Conservation (phyloP, 2,113 vertebrate genomes). For the Noctilio leporinus region DNA sequence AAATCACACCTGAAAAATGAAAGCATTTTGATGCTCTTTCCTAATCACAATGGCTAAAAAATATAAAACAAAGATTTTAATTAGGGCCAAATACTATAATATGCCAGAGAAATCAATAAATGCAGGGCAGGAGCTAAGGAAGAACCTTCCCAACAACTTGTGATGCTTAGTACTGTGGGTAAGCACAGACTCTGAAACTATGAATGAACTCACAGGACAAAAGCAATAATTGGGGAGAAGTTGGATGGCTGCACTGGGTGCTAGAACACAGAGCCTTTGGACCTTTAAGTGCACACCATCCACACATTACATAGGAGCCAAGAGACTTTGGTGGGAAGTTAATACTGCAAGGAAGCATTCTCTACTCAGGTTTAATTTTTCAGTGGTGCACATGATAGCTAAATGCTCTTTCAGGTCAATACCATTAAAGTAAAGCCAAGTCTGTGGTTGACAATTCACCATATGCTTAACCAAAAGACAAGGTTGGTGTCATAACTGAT, state of each 20-base stretch:
- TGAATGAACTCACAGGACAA: not conserved
- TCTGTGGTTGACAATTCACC: not conserved
- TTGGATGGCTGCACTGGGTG: too few relatives aligned
- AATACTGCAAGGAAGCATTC: not conserved
- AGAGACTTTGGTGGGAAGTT: not conserved
- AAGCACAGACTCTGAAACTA: not conserved
- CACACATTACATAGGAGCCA: not conserved
- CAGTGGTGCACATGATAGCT: not conserved
- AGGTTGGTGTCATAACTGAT: not conserved
- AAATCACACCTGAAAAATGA: not conserved
- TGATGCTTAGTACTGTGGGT: not conserved
- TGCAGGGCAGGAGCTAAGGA: fast-evolving
- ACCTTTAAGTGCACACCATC: not conserved
- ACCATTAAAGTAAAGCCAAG: not conserved
- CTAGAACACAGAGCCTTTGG: not conserved
- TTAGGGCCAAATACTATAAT: not conserved
- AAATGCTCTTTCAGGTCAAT: not conserved
- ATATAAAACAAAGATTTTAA: not conserved
- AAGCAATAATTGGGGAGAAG: not conserved
- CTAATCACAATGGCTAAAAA: not conserved
- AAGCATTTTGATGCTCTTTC: not conserved
- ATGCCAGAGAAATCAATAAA: not conserved
- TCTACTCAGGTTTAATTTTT: too few relatives aligned
- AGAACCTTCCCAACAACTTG: not conserved
- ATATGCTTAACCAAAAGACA: not conserved